phyloP scores from a whole-genome alignment of 1,140 invertebrate species.

The Eurytemora carolleeae region DNA sequence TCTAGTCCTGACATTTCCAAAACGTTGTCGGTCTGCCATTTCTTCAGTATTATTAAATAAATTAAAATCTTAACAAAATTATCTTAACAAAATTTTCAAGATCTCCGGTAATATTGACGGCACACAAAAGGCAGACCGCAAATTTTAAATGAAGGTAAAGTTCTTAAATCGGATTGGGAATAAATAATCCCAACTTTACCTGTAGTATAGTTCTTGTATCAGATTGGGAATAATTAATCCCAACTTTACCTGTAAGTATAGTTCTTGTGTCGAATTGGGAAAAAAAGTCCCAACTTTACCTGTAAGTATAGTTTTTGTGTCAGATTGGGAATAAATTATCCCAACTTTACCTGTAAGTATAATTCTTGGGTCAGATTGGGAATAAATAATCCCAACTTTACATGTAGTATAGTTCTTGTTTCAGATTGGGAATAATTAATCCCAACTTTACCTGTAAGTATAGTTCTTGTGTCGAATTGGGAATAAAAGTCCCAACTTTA shows the following conservation, averaged over 20 bases:
- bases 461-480: neutral
- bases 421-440: neutral
- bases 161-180: neutral
- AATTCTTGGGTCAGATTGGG: neutral
- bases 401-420: neutral
- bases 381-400: neutral
- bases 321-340: neutral
- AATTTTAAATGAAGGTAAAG: neutral
- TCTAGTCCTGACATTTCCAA: too few species aligned
- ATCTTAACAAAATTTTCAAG: too few species aligned
- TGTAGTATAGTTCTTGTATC: neutral
- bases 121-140: too few species aligned
- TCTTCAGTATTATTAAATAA: too few species aligned
- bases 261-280: too few species aligned
- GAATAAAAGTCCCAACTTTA: neutral
- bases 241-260: neutral
- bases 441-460: neutral
- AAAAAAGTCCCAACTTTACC: too few species aligned
- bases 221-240: neutral
- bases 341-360: neutral
- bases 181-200: neutral
- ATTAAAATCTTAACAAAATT: too few species aligned
- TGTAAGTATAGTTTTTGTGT: neutral
- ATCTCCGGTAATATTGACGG: too few species aligned
- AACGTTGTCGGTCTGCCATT: too few species aligned